Percentiles rank a stretch among this genome's conserved stretches.
Evolutionary conservation across 2,113 vertebrate genomes (phyloP).

Genomic region (Phrynosoma blainvillii): DNA sequence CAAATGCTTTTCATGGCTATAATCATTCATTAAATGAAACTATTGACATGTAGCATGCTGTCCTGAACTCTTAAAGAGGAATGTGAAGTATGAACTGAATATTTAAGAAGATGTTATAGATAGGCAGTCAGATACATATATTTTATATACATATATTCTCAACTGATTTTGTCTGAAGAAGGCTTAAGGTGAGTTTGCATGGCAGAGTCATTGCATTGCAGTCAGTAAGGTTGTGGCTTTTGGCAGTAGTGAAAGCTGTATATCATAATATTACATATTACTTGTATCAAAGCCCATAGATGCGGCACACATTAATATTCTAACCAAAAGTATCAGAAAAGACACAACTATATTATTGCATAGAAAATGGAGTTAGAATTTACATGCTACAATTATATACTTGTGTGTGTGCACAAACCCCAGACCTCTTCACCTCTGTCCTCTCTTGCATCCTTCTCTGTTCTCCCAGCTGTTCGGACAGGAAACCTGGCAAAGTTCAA

Average conservation of each 20-base stretch:
- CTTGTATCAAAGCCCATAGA: neutral
- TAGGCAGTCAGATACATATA: too few species aligned
- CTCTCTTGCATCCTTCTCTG: neutral
- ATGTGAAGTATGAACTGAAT: too few species aligned
- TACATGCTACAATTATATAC: accelerated
- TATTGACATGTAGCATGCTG: neutral
- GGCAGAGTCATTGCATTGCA: neutral
- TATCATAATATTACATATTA: neutral
- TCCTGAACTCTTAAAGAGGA: neutral
- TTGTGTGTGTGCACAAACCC: neutral
- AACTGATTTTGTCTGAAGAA: neutral
- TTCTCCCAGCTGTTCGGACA: slow-evolving; percentile 85
- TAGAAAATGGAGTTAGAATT: neutral
- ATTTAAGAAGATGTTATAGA: too few species aligned
- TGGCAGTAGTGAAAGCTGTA: neutral
- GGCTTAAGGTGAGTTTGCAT: neutral
- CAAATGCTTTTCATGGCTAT: neutral
- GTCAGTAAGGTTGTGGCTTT: neutral
- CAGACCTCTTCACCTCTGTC: neutral
- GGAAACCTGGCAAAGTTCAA: slow-evolving; percentile 98
- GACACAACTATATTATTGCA: neutral
- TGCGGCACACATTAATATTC: neutral
- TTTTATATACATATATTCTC: too few species aligned
- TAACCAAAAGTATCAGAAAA: neutral
- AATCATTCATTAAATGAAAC: neutral